phyloP scores from a whole-genome alignment of 2,113 vertebrate species.

The Petrocephalus microphthalmus region DNA sequence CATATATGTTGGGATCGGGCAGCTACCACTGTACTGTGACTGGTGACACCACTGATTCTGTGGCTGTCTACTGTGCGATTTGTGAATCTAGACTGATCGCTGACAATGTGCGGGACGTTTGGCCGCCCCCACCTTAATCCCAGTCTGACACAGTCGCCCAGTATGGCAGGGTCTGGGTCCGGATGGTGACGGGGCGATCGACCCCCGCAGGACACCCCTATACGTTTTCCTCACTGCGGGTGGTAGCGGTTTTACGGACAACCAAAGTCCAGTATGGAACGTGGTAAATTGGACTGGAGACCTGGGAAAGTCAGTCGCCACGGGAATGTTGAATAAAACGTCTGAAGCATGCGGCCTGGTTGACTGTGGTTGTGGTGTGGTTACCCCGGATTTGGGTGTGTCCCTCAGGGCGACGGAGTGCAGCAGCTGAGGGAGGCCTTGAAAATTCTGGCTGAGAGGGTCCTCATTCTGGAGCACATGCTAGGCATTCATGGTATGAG shows the following conservation, averaged over 20 bases:
- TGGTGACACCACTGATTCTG: neutral
- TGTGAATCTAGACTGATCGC: neutral
- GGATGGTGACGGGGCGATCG: neutral
- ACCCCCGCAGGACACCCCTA: neutral
- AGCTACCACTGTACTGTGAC: neutral
- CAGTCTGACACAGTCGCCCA: neutral
- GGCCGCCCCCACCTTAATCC: neutral
- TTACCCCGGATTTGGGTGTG: constrained; percentile 28
- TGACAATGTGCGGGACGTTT: neutral
- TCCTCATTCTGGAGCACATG: constrained; percentile 97
- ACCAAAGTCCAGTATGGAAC: neutral
- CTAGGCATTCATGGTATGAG: constrained; percentile 88
- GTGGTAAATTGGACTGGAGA: neutral
- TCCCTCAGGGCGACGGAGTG: constrained; percentile 71
- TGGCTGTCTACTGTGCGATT: neutral
- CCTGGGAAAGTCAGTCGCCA: neutral
- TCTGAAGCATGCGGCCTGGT: neutral
- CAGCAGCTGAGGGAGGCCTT: constrained; percentile 90
- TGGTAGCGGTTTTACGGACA: neutral
- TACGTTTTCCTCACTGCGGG: neutral
- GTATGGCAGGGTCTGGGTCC: neutral
- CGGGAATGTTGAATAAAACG: neutral
- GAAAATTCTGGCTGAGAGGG: constrained; percentile 93
- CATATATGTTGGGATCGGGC: neutral
- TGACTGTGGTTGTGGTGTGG: neutral